These are phyloP conservation scores for Stenolophus ochropezus DNA, from an alignment of 2,888 invertebrate genomes.

Conservation along the genomic window DNA sequence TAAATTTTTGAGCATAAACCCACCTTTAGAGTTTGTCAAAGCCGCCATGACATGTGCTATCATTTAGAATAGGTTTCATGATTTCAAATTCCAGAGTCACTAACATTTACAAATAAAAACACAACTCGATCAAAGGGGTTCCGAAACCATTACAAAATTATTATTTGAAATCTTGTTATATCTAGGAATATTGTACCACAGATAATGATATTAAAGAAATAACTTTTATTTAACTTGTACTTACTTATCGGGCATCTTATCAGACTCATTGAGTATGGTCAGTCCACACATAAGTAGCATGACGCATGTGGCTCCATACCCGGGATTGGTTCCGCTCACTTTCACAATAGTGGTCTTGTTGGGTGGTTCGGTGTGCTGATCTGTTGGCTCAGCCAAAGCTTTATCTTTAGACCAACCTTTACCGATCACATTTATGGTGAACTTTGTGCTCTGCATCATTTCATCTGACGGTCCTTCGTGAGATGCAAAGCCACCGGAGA, in stretches of 20 bases:
- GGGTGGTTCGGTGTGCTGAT: conserved; percentile 77
- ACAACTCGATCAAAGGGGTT: too few relatives aligned
- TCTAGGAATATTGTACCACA: too few relatives aligned
- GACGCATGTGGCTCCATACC: conserved; percentile 88
- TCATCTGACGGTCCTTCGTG: conserved; percentile 80
- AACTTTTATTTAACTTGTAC: too few relatives aligned
- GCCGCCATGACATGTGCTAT: too few relatives aligned
- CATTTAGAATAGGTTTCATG: too few relatives aligned
- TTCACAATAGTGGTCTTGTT: conserved; percentile 80
- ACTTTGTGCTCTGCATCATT: conserved; percentile 77
- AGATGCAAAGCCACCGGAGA: conserved; percentile 82
- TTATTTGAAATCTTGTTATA: too few relatives aligned
- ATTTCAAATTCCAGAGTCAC: too few relatives aligned
- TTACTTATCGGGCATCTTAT: conserved; percentile 85
- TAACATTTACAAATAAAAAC: too few relatives aligned
- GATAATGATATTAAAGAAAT: too few relatives aligned
- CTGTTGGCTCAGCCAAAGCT: conserved; percentile 76
- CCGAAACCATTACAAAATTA: too few relatives aligned
- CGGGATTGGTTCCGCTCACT: conserved; percentile 83
- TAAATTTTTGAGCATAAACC: too few relatives aligned
- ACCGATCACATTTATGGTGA: conserved; percentile 83
- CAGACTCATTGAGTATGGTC: conserved; percentile 83
- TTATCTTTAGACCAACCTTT: conserved; percentile 84
- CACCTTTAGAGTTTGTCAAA: too few relatives aligned
- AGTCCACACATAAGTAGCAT: conserved; percentile 84